phyloP scores from a whole-genome alignment of 64 coral and sea anemone species.

The Astreopora myriophthalma region DNA sequence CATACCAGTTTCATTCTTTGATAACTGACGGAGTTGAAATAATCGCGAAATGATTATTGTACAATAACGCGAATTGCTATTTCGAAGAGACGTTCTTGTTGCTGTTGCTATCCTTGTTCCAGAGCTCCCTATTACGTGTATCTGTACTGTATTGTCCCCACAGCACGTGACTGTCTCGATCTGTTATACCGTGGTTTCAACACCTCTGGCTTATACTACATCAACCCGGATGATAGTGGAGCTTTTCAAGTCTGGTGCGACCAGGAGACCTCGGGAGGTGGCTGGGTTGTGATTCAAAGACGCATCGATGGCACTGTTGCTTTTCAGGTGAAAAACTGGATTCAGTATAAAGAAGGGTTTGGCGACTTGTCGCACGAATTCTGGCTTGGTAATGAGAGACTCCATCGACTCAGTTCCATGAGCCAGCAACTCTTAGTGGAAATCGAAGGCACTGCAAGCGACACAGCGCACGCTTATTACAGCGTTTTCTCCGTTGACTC shows the following conservation, averaged over 20 bases:
- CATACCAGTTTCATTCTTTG: no score
- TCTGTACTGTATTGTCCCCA: no score
- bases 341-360: conserved; percentile 44
- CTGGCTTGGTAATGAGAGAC: conserved; percentile 68
- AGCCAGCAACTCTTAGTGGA: conserved; percentile 34
- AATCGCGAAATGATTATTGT: no score
- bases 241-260: conserved; percentile 42
- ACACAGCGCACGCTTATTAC: conserved; percentile 2
- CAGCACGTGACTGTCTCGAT: conserved; percentile 58
- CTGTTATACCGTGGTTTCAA: conserved; percentile 38
- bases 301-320: conserved; percentile 42
- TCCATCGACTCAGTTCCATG: conserved; percentile 5
- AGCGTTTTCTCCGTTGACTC: not conserved
- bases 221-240: conserved; percentile 38
- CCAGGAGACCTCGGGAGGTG: conserved; percentile 64
- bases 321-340: not conserved
- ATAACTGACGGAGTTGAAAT: no score
- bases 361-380: conserved; percentile 42
- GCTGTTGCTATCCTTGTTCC: no score
- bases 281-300: conserved; percentile 69
- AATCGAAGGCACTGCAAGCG: not conserved
- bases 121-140: no score
- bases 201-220: conserved; percentile 11
- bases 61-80: no score
- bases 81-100: no score